phyloP scores from a whole-genome alignment of 2,113 vertebrate species.

The Mastomys natalensis region DNA sequence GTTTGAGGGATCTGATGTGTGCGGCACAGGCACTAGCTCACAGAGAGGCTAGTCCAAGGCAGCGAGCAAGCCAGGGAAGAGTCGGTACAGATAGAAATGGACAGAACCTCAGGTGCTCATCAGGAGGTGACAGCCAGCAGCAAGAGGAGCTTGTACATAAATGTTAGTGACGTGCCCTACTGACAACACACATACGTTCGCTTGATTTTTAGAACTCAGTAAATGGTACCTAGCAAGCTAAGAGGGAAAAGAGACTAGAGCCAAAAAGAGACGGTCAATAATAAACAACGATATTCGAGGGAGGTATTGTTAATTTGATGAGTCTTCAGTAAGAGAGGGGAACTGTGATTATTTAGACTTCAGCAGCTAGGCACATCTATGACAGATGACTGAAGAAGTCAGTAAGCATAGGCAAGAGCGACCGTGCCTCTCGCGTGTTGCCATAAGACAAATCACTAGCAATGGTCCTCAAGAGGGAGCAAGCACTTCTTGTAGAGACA shows the following conservation, averaged over 20 bases:
- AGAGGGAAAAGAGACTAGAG: background rate
- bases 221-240: background rate
- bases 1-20: background rate
- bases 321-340: background rate
- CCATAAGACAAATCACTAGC: background rate
- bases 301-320: slow-evolving; percentile 20
- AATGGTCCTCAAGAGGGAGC: background rate
- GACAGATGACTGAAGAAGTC: background rate
- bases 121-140: background rate
- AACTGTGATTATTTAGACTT: background rate
- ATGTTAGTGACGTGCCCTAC: background rate
- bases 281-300: background rate
- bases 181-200: background rate
- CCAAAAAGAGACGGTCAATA: background rate
- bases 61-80: background rate
- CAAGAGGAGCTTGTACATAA: background rate
- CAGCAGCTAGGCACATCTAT: background rate
- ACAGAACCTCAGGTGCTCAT: slow-evolving; percentile 51
- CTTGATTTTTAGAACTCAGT: slow-evolving; percentile 46
- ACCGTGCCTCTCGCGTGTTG: background rate
- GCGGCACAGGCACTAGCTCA: background rate
- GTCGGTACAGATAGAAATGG: background rate
- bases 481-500: background rate
- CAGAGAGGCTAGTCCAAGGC: background rate
- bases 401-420: background rate